These are phyloP conservation scores for Aphrocallistes beatrix DNA, from an alignment of 37 sponge, comb jelly and placozoan genomes.

Conservation along the genomic window DNA sequence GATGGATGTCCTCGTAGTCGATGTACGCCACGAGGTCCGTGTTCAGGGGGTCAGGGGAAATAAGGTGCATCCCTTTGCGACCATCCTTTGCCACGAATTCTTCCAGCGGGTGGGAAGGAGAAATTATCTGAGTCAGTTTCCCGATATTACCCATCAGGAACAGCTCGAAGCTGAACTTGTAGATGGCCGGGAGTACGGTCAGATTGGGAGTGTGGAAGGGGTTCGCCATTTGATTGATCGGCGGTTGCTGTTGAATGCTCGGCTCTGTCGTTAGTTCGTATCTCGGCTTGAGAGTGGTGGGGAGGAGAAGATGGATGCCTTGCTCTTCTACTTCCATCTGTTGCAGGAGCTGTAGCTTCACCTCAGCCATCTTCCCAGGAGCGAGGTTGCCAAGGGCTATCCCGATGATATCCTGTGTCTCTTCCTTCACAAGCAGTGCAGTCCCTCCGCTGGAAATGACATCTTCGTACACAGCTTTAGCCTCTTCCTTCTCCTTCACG, in stretches of 20 bases:
- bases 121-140: background rate
- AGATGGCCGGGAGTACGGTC: conserved; percentile 21
- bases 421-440: conserved; percentile 56
- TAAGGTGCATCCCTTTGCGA: background rate
- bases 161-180: conserved; percentile 3
- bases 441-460: conserved; percentile 53
- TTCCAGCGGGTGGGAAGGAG: background rate
- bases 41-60: conserved; percentile 1
- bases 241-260: background rate
- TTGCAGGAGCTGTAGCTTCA: conserved; percentile 42
- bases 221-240: background rate
- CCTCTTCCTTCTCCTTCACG: conserved; percentile 58
- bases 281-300: conserved; percentile 29
- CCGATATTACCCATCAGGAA: background rate
- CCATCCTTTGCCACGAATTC: background rate
- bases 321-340: conserved; percentile 39
- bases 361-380: conserved; percentile 35
- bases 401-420: conserved; percentile 59
- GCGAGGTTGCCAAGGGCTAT: conserved; percentile 62
- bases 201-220: background rate
- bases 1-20: background rate
- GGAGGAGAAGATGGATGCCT: conserved; percentile 36
- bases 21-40: background rate
- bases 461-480: conserved; percentile 46
- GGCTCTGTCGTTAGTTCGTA: conserved; percentile 22